A percentile compares a stretch with the other conserved stretches of the same genome.
Evolutionary conservation across 1,140 invertebrate genomes (phyloP).

Genomic region (Holotrichia oblita): DNA sequence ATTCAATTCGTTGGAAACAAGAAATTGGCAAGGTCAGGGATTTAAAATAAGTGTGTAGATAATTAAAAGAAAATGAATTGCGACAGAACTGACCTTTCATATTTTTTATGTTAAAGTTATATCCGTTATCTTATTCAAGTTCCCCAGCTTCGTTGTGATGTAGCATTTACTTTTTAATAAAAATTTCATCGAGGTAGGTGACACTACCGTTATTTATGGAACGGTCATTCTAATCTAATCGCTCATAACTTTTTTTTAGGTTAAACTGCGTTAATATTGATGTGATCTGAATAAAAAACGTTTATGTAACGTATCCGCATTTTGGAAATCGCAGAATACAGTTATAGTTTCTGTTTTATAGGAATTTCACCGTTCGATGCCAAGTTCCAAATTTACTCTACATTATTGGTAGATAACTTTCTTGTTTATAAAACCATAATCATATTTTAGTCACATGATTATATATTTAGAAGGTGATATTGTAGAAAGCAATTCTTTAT

Average conservation of each 20-base stretch:
- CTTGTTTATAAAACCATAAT: too few relatives aligned
- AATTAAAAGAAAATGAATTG: conserved; percentile 32
- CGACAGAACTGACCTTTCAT: conserved; percentile 29
- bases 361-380: too few relatives aligned
- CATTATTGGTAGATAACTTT: too few relatives aligned
- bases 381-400: too few relatives aligned
- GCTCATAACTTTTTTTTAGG: neutral
- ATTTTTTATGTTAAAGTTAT: conserved; percentile 26
- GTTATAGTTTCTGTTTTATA: too few relatives aligned
- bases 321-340: too few relatives aligned
- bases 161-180: neutral
- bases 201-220: conserved; percentile 20
- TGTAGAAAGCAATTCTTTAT: too few relatives aligned
- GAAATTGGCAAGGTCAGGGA: conserved; percentile 31
- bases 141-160: neutral
- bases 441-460: too few relatives aligned
- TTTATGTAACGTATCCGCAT: neutral
- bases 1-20: conserved; percentile 1
- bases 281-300: neutral
- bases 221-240: conserved; percentile 16
- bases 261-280: conserved; percentile 3
- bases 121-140: conserved; percentile 20
- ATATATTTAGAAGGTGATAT: too few relatives aligned
- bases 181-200: neutral
- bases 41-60: conserved; percentile 31